Percentiles rank a stretch among this genome's conserved stretches.
phyloP scores from a whole-genome alignment of 2,113 vertebrate species.

The Nesoenas mayeri region DNA sequence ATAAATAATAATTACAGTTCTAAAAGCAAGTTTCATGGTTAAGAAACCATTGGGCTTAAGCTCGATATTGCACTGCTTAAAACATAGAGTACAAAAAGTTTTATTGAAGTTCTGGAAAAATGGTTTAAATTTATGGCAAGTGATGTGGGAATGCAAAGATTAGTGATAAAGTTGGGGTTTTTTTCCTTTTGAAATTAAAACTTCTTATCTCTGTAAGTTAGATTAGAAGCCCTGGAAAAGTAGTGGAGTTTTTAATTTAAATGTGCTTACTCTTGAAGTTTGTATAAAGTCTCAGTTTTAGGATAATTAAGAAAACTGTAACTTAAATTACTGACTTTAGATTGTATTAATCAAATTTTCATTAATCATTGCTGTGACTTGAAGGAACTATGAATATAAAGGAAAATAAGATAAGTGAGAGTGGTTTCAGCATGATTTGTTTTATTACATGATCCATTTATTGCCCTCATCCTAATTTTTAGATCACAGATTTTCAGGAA shows the following conservation, averaged over 20 bases:
- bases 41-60: not conserved
- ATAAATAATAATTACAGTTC: not conserved
- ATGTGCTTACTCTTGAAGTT: not conserved
- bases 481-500: constrained; percentile 67
- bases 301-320: not conserved
- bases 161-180: not conserved
- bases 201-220: not conserved
- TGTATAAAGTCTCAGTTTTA: not conserved
- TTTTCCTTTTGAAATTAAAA: not conserved
- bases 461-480: constrained; percentile 30
- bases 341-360: constrained; percentile 3
- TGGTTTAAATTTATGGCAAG: not conserved
- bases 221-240: not conserved
- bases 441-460: not conserved
- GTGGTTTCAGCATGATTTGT: not conserved
- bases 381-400: not conserved
- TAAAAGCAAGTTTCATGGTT: not conserved
- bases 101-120: not conserved
- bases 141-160: not conserved
- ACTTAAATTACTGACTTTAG: not conserved
- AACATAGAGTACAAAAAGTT: not conserved
- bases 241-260: not conserved
- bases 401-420: not conserved
- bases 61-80: not conserved
- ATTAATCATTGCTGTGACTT: constrained; percentile 6